Percentiles rank a stretch among this genome's conserved stretches.
Evolutionary conservation across 2,888 invertebrate genomes (phyloP).

Genomic region (Masnerella sp.): DNA sequence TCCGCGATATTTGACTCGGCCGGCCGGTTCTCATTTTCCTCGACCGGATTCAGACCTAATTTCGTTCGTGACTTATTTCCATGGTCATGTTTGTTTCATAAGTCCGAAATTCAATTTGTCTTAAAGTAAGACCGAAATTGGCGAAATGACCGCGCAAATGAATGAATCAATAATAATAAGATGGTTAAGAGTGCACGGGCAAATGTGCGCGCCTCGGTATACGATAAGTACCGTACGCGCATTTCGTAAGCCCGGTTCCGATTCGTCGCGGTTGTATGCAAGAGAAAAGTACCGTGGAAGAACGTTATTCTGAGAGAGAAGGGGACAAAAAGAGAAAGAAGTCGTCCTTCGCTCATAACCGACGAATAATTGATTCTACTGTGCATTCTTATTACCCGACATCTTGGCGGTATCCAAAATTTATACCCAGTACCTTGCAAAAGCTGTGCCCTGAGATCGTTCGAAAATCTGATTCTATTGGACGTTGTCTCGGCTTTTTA

Average conservation of each 20-base stretch:
- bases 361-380: constrained; percentile 52
- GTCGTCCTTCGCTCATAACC: constrained; percentile 56
- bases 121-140: too few species aligned
- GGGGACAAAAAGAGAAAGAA: constrained; percentile 58
- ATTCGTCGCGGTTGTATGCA: constrained; percentile 55
- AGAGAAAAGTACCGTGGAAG: constrained; percentile 59
- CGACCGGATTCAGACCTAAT: too few species aligned
- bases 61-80: too few species aligned
- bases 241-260: constrained; percentile 63
- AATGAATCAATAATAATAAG: constrained; percentile 41
- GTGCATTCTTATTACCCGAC: constrained; percentile 45
- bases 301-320: constrained; percentile 58
- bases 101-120: too few species aligned
- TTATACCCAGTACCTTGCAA: too few species aligned
- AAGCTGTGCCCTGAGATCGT: too few species aligned
- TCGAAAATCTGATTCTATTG: too few species aligned
- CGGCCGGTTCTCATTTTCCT: too few species aligned
- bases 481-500: too few species aligned
- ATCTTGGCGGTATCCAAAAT: constrained; percentile 37
- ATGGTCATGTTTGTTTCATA: too few species aligned
- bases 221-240: constrained; percentile 61
- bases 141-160: constrained; percentile 12
- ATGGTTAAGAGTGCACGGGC: constrained; percentile 17
- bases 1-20: too few species aligned
- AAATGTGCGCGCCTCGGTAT: constrained; percentile 34